These are phyloP conservation scores for Anguilla anguilla DNA, from an alignment of 2,797 vertebrate species.

Conservation along the genomic window DNA sequence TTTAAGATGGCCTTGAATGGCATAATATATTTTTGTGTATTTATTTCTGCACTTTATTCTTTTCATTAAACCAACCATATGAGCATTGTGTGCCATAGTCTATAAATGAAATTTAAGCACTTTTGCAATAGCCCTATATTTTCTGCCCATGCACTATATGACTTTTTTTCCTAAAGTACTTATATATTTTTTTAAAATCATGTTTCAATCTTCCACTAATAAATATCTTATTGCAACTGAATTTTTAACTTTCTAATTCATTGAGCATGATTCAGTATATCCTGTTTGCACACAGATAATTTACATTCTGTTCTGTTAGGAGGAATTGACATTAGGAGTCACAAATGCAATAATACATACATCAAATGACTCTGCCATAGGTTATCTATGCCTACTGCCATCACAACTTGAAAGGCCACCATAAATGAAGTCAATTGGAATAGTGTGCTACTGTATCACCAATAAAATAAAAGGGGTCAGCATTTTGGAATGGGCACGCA, in stretches of 20 bases:
- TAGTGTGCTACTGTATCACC: too few relatives aligned
- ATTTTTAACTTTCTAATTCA: neutral
- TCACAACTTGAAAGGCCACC: too few relatives aligned
- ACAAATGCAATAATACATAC: too few relatives aligned
- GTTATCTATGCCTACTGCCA: too few relatives aligned
- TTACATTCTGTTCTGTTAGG: too few relatives aligned
- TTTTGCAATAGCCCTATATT: neutral
- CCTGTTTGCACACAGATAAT: too few relatives aligned
- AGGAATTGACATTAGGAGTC: too few relatives aligned
- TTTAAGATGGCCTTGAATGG: neutral
- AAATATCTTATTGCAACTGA: neutral
- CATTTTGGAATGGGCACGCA: too few relatives aligned
- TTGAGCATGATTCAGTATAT: neutral
- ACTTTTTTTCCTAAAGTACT: neutral
- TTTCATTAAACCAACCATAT: neutral
- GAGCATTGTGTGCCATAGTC: neutral
- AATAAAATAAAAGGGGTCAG: too few relatives aligned
- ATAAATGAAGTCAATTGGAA: too few relatives aligned
- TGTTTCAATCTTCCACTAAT: neutral
- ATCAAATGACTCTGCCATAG: too few relatives aligned
- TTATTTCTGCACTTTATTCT: neutral
- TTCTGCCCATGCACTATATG: neutral
- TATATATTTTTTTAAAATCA: neutral
- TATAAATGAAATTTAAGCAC: neutral
- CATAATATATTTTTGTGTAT: neutral